Evolutionary conservation across 2,888 invertebrate species (phyloP), one percentile per base, ranked within the genome.

Genomic region (Laspeyria flexula): DNA sequence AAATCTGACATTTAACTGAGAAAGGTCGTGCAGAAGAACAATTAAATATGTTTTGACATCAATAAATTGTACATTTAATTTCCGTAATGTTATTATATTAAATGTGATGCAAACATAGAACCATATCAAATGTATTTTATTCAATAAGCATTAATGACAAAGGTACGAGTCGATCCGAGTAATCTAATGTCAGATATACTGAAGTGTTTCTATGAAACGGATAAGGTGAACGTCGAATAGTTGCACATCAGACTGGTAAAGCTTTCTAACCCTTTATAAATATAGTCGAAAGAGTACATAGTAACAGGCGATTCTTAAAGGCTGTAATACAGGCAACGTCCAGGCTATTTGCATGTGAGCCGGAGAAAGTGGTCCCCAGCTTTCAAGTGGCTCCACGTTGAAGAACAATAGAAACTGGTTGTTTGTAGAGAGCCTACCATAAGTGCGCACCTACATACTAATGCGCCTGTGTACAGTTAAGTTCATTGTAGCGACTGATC

Each of bases 41-140:
- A 73, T 72, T 75, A 79, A 71, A 71, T 38, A 60, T 86, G 77
- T 86, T 88, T 86, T 86, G 85, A 86, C 83, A 80, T 69, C 71
- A 64, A 75, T 71, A 67, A 50, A 43, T 43, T 42, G 25, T 39
- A 18, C 25, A 35, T 38, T 44, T 43, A 43, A 41, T 47, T 52
- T 18, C 33, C 13, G 16, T 12, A 13, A 16, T 43, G 23, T 44
- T 30, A 47, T 33, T 49, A 25, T 9, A 18, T 43, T 48, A 33
- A 42, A 40, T 37, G 43, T 12, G 16, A 25, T 27, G 23, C 30
- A 25, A 43, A 49, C 21, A 42, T 37, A 31, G 11, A 42, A 21
- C 35, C 23, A 49, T 38, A 43, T 38, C 15, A 38, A 38, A 43
- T 25, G 7, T 37, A 43, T 25, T 43, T 35, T 41, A 44, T 44